Conservation (phyloP, 2,113 vertebrate genomes). For the Camelus dromedarius region DNA sequence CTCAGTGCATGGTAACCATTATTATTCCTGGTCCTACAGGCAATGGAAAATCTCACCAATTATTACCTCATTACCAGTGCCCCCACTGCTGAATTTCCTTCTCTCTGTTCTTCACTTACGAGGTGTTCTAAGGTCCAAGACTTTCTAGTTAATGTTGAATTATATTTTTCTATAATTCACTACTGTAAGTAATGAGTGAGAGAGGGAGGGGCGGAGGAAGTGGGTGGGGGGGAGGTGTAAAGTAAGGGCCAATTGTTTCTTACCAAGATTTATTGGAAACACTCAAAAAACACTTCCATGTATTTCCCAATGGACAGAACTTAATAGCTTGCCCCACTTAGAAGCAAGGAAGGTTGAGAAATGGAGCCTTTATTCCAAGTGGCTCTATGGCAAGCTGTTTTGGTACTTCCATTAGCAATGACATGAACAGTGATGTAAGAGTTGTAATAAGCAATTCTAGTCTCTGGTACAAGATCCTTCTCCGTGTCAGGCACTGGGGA, state of each 20-base stretch:
- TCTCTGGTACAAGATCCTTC: background rate
- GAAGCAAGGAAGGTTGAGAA: background rate
- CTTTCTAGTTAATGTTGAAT: background rate
- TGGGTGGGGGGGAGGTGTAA: no score
- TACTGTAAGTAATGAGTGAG: no score
- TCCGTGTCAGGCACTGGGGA: background rate
- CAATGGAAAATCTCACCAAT: background rate
- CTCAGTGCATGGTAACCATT: background rate
- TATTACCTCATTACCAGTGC: background rate
- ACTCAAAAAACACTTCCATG: background rate
- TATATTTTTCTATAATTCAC: background rate
- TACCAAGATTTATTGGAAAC: background rate
- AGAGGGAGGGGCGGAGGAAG: rapidly evolving
- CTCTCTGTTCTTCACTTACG: background rate
- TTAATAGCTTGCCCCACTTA: background rate
- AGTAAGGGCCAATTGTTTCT: background rate
- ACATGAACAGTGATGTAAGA: background rate
- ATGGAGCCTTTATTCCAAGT: background rate
- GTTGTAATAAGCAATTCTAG: background rate
- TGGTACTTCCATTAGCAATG: no score
- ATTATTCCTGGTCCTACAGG: background rate
- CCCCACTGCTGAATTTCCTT: background rate
- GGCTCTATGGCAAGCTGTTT: background rate
- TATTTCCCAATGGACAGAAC: background rate
- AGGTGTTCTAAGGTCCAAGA: background rate